Conservation (phyloP, 2,888 invertebrate species). For the Elegia similella region DNA sequence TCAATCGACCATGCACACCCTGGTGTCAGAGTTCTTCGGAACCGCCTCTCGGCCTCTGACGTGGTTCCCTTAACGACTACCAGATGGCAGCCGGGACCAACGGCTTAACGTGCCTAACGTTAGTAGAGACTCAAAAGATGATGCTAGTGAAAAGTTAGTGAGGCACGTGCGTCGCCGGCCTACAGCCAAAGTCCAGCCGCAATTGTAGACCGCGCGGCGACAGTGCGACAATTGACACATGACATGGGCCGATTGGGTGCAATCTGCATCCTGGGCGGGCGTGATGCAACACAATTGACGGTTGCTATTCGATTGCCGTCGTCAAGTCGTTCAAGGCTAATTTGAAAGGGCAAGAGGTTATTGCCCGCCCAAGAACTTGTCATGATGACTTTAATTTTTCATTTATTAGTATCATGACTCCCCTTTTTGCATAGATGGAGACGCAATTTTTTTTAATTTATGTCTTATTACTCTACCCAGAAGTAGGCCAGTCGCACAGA, state of each 20-base stretch:
- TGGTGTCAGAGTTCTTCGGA: too few species aligned
- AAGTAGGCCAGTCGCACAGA: too few species aligned
- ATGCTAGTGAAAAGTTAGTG: too few species aligned
- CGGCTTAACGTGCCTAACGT: too few species aligned
- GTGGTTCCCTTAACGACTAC: too few species aligned
- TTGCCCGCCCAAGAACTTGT: background rate
- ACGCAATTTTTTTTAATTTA: too few species aligned
- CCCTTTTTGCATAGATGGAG: too few species aligned
- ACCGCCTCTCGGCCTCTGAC: too few species aligned
- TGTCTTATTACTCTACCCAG: too few species aligned
- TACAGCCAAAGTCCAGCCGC: background rate
- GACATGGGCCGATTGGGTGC: background rate
- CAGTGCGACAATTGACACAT: background rate
- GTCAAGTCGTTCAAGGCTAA: conserved; percentile 14
- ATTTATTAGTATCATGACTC: background rate
- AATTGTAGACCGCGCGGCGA: background rate
- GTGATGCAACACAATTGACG: conserved; percentile 11
- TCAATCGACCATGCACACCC: too few species aligned
- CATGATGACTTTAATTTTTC: background rate
- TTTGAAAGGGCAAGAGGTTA: conserved; percentile 7
- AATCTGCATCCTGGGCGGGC: conserved; percentile 4
- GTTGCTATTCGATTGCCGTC: conserved; percentile 5
- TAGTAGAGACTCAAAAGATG: too few species aligned
- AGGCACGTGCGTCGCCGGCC: background rate
- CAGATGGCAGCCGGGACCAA: too few species aligned